Conservation (phyloP, 2,113 vertebrate species). For the Uria lomvia region DNA sequence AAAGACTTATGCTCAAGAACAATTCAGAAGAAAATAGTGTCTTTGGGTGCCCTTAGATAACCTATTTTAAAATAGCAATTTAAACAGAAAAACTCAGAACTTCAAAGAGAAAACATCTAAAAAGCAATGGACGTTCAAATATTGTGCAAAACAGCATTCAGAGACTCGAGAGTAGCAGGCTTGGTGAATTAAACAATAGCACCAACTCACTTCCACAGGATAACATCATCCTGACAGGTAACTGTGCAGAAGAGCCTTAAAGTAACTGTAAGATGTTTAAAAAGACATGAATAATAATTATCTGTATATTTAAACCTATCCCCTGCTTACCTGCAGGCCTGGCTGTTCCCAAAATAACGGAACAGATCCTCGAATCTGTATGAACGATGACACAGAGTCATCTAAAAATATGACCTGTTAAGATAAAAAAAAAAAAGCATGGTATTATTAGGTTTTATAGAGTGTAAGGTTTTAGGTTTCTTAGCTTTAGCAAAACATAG, state of each 20-base stretch:
- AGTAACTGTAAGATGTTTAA: not conserved
- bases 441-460: not conserved
- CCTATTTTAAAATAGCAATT: not conserved
- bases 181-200: not conserved
- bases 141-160: not conserved
- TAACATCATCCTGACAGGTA: not conserved
- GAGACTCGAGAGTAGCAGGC: not conserved
- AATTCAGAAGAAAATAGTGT: not conserved
- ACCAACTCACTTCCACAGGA: not conserved
- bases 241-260: not conserved
- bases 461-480: not conserved
- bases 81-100: not conserved
- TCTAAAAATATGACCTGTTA: constrained; percentile 92
- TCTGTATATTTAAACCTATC: not conserved
- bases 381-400: constrained; percentile 93
- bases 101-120: not conserved
- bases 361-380: constrained; percentile 96
- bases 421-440: not conserved
- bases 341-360: constrained; percentile 98
- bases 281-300: not conserved
- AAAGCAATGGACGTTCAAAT: not conserved
- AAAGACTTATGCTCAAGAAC: not conserved
- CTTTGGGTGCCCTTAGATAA: not conserved
- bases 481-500: not conserved
- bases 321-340: constrained; percentile 87